These are phyloP conservation scores for Myopa testacea DNA, from an alignment of 2,888 invertebrate genomes.

Conservation along the genomic window DNA sequence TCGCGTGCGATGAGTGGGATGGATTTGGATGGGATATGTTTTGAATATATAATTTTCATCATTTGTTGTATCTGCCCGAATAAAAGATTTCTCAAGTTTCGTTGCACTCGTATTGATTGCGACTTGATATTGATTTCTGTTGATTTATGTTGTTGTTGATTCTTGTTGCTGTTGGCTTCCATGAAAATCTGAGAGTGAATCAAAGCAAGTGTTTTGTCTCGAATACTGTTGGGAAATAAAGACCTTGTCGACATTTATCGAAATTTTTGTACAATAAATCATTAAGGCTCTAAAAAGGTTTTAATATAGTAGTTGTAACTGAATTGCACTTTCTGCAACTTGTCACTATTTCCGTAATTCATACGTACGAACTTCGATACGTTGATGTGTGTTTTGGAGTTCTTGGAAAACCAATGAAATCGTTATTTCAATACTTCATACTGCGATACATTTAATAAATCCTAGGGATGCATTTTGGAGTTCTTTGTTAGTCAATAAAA, in stretches of 20 bases:
- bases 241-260: constrained; percentile 6
- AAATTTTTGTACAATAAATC: neutral
- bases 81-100: constrained; percentile 16
- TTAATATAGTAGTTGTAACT: too few relatives aligned
- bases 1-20: constrained; percentile 23
- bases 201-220: constrained; percentile 25
- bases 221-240: neutral
- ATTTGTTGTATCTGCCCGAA: constrained; percentile 21
- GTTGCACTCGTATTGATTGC: neutral
- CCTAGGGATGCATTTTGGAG: too few relatives aligned
- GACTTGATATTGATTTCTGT: constrained; percentile 35
- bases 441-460: too few relatives aligned
- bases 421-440: too few relatives aligned
- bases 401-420: neutral
- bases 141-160: neutral
- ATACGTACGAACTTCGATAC: neutral
- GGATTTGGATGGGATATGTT: constrained; percentile 38
- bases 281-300: neutral
- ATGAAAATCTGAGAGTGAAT: constrained; percentile 1
- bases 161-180: constrained; percentile 1
- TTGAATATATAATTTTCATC: constrained; percentile 49
- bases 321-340: too few relatives aligned
- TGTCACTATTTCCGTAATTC: neutral
- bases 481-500: too few relatives aligned
- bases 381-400: neutral